A percentile compares a stretch with the other conserved stretches of the same genome.
These are phyloP conservation scores for Brevipalpus yothersi DNA, from an alignment of 1,140 invertebrate genomes.

Conservation along the genomic window DNA sequence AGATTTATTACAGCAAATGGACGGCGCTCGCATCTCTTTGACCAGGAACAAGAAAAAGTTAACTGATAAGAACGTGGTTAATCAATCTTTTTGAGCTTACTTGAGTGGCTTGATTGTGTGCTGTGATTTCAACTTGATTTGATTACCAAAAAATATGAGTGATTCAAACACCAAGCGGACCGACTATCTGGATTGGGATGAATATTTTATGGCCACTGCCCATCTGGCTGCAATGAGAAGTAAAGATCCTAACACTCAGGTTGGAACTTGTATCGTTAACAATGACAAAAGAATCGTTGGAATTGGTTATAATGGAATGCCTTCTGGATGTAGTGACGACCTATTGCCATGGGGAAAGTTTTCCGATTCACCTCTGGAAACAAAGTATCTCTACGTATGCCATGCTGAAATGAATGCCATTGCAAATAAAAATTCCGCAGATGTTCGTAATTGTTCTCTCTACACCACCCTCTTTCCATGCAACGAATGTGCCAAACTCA, in stretches of 20 bases:
- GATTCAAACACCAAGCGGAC: constrained; percentile 20
- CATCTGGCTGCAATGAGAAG: constrained; percentile 62
- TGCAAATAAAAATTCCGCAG: constrained; percentile 55
- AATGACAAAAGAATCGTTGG: constrained; percentile 66
- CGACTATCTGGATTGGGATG: constrained; percentile 47
- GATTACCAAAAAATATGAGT: not conserved
- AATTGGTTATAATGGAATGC: constrained; percentile 90
- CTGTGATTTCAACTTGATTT: not conserved
- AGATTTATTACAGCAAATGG: no score
- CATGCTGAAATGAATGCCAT: constrained; percentile 95
- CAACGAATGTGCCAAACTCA: constrained; percentile 86
- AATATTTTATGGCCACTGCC: constrained; percentile 76
- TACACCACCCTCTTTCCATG: constrained; percentile 67
- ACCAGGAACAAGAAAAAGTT: no score
- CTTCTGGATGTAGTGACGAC: constrained; percentile 60
- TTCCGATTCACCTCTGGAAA: constrained; percentile 29
- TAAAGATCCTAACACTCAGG: constrained; percentile 72
- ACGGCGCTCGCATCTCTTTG: no score
- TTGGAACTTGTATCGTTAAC: constrained; percentile 78
- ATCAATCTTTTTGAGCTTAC: no score
- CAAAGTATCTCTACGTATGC: constrained; percentile 70
- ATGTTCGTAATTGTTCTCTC: constrained; percentile 46
- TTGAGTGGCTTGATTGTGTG: no score
- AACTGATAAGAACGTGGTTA: no score
- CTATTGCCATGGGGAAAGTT: constrained; percentile 58